Evolutionary conservation across 2,113 vertebrate genomes (phyloP), one percentile per base, ranked within the genome.

Genomic region (Falco punctatus): DNA sequence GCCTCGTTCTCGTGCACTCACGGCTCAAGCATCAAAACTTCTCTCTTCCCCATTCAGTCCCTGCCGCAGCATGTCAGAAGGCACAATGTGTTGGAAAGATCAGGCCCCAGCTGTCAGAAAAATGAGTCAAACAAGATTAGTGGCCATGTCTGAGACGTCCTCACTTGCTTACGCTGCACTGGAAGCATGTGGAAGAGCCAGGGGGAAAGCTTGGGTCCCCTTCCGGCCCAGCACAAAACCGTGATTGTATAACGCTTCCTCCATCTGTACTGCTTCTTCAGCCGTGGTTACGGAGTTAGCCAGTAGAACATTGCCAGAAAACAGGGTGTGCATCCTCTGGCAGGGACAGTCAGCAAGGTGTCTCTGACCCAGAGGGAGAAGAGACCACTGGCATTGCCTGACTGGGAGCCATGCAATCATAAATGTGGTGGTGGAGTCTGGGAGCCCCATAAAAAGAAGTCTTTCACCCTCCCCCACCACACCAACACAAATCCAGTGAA

Each of bases 181-280:
- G 38, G 59, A 92, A 88, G 72, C 46, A 59, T 74, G 69, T 38
- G 38, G n/a, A 59, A 86, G 67, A 88, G 69, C 11, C 55, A 58
- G n/a, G 24, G 52, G 28, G 57, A 86, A 82, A 86, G 42, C 33
- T 73, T 0, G 0, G 58, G 26, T 81, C 42, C n/a, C n/a, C 32
- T 88, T 88, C 83, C 2, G 2, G 51, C 67, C n/a, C 24, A 44
- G 38, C 42, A 88, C 71, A 88, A 94, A 88, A 66, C 48, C 8
- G 38, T 86, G 67, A 55, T 40, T 74, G 20, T 92, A 2, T n/a
- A 59, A 78, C 13, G 6, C 38, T 48, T 92, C 59, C 42, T 81
- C 24, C 22, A 54, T 12, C n/a, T 1, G 0, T 17, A n/a, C 3
- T 0, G 1, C 40, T 88, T 64, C 49, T 75, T 88, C 1, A 0